phyloP scores from a whole-genome alignment of 1,140 invertebrate genomes.

The Parapsyche elsis region DNA sequence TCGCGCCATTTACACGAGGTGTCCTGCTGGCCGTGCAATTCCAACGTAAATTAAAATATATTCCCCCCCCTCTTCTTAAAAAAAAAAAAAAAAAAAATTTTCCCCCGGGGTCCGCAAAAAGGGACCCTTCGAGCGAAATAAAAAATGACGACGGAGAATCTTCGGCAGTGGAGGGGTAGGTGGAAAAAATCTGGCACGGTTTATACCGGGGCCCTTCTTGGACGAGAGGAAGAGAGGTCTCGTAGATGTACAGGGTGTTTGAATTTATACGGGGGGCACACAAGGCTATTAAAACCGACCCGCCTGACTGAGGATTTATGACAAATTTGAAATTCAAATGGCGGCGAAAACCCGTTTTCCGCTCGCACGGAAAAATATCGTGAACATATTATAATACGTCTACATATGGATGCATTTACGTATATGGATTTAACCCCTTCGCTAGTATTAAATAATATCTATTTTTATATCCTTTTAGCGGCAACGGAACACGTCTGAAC shows the following conservation, averaged over 20 bases:
- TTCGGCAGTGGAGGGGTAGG: background rate
- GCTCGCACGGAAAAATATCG: conserved; percentile 1
- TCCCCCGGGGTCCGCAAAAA: background rate
- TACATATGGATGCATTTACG: background rate
- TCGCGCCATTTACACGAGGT: conserved; percentile 25
- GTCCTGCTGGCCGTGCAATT: conserved; percentile 15
- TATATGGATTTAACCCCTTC: background rate
- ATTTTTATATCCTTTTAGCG: no score
- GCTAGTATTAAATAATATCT: background rate
- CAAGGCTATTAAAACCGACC: conserved; percentile 42
- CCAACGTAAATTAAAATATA: background rate
- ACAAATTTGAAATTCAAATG: conserved; percentile 47
- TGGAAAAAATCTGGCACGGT: conserved; percentile 3
- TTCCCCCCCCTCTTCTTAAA: background rate
- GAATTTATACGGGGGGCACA: conserved; percentile 28
- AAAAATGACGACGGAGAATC: background rate
- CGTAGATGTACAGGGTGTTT: background rate
- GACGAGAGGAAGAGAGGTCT: background rate
- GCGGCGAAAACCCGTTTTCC: conserved; percentile 27
- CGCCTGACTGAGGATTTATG: conserved; percentile 45
- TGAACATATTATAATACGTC: conserved; percentile 18
- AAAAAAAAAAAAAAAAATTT: background rate
- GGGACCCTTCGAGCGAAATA: background rate
- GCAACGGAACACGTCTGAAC: no score
- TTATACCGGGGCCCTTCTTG: conserved; percentile 5